Percentiles rank a stretch among this genome's conserved stretches.
Conservation (phyloP, 2,113 vertebrate genomes). For the Bubo bubo region DNA sequence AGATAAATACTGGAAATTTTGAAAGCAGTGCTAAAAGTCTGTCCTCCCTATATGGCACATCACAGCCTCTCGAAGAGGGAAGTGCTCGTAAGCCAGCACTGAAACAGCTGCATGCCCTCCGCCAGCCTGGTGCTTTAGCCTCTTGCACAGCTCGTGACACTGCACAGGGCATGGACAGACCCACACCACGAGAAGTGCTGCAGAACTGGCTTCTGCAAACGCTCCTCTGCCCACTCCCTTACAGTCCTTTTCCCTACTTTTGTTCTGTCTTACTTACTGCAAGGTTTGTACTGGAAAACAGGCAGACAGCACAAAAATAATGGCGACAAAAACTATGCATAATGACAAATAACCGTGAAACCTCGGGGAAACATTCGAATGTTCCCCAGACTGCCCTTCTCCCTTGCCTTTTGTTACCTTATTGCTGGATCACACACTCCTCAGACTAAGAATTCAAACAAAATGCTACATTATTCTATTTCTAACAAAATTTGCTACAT, state of each 20-base stretch:
- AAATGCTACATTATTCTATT: neutral
- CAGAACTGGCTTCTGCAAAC: neutral
- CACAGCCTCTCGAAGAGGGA: neutral
- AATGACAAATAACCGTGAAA: neutral
- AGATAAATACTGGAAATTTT: neutral
- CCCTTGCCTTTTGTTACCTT: neutral
- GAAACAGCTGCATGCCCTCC: neutral
- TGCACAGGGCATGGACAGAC: accelerated
- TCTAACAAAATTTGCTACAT: no score
- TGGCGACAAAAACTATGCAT: neutral
- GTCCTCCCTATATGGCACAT: neutral
- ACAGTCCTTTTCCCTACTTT: neutral
- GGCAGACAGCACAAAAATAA: neutral
- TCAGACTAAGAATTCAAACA: neutral
- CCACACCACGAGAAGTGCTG: accelerated
- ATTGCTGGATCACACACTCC: neutral
- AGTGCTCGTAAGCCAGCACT: neutral
- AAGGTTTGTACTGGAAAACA: neutral
- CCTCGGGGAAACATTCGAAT: neutral
- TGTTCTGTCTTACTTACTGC: neutral
- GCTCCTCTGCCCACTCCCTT: accelerated
- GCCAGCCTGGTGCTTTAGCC: neutral
- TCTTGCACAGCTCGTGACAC: neutral
- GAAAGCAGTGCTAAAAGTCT: neutral
- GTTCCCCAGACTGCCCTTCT: neutral